These are phyloP conservation scores for Ceratothoa steindachneri DNA, from an alignment of 2,888 invertebrate species.

Conservation along the genomic window DNA sequence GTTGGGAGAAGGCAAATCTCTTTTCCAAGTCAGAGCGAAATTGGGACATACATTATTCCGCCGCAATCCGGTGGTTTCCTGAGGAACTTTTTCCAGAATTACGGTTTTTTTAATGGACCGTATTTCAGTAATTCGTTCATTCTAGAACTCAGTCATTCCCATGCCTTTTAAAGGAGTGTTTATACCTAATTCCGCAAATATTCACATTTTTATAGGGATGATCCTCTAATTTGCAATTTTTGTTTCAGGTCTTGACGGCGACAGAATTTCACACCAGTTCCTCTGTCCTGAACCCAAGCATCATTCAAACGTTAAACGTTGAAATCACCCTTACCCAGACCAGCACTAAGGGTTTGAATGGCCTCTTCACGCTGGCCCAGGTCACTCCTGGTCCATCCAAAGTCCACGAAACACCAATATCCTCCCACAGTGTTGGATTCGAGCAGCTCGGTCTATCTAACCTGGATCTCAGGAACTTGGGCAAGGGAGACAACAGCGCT, in stretches of 20 bases:
- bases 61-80: no score
- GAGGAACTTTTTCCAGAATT: no score
- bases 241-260: constrained; percentile 41
- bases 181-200: no score
- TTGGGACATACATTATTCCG: no score
- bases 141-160: no score
- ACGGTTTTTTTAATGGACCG: no score
- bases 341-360: constrained; percentile 33
- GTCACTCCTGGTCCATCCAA: constrained; percentile 33
- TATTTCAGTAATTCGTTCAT: no score
- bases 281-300: constrained; percentile 28
- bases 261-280: constrained; percentile 44
- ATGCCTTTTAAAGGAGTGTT: no score
- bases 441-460: constrained; percentile 32
- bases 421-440: constrained; percentile 32
- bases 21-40: no score
- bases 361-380: constrained; percentile 35
- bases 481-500: constrained; percentile 16
- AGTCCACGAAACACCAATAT: constrained; percentile 29
- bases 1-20: no score
- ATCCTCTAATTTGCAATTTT: no score
- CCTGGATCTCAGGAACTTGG: constrained; percentile 24
- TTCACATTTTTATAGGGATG: no score
- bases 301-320: constrained; percentile 40
- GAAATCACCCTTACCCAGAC: constrained; percentile 41